phyloP scores from a whole-genome alignment of 2,797 vertebrate species.

The Dermochelys coriacea region DNA sequence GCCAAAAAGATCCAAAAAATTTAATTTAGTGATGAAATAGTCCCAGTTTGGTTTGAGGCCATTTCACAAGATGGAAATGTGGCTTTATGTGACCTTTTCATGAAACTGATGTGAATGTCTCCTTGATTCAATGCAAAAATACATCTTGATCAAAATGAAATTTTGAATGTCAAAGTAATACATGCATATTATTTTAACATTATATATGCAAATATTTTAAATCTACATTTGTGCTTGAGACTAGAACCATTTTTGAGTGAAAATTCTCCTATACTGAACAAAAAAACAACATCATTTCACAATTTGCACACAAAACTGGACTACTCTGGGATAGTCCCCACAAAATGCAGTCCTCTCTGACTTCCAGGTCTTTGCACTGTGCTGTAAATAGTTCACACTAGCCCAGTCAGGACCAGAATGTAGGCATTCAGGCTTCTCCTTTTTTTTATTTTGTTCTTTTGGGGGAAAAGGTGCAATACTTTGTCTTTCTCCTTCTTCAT shows the following conservation, averaged over 20 bases:
- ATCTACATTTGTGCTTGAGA: background rate
- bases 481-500: background rate
- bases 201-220: background rate
- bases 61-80: background rate
- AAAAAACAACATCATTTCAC: background rate
- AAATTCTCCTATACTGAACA: background rate
- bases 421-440: background rate
- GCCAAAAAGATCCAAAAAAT: background rate
- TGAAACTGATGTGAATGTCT: background rate
- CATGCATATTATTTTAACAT: background rate
- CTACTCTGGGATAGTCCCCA: constrained; percentile 23
- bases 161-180: background rate
- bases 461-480: background rate
- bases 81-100: background rate
- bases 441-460: background rate
- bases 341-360: background rate
- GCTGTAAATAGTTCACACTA: background rate
- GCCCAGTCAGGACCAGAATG: background rate
- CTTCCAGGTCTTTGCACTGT: background rate
- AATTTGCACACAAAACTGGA: background rate
- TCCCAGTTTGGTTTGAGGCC: background rate
- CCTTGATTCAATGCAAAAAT: background rate
- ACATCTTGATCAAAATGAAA: background rate
- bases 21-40: background rate
- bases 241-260: background rate